A percentile compares a stretch with the other conserved stretches of the same genome.
Conservation (phyloP, 2,113 vertebrate species). For the Gadus macrocephalus region DNA sequence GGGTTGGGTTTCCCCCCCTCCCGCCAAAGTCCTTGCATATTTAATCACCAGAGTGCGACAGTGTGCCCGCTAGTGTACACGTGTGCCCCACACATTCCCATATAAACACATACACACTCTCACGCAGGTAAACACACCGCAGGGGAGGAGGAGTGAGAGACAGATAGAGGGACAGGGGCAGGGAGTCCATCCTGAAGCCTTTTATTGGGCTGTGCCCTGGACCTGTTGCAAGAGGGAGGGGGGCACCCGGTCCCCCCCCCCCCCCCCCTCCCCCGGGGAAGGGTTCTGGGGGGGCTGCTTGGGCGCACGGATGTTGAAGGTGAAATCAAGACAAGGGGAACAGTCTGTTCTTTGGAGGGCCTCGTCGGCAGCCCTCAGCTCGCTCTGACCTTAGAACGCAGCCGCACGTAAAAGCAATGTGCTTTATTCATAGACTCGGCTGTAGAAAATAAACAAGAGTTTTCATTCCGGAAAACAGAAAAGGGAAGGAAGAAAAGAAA, state of each 20-base stretch:
- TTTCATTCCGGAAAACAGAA: not conserved
- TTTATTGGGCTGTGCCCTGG: not conserved
- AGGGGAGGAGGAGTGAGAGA: too few relatives aligned
- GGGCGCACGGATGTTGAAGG: conserved; percentile 67
- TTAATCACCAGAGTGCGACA: conserved; percentile 60
- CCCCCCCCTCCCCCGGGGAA: conserved; percentile 55
- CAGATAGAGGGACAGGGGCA: not conserved
- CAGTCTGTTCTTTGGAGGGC: conserved; percentile 61
- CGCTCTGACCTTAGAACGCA: conserved; percentile 55
- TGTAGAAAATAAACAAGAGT: conserved; percentile 11
- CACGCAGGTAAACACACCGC: not conserved
- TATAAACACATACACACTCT: too few relatives aligned
- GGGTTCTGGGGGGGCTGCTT: conserved; percentile 63
- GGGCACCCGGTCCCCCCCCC: too few relatives aligned
- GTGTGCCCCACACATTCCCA: conserved; percentile 23
- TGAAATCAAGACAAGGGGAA: conserved; percentile 66
- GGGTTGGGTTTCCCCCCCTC: conserved; percentile 63
- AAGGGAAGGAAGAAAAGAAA: not conserved
- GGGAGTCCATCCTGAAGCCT: too few relatives aligned
- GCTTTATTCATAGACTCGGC: conserved; percentile 58
- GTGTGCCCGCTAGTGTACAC: conserved; percentile 30
- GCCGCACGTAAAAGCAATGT: conserved; percentile 22
- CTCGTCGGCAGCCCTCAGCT: conserved; percentile 38
- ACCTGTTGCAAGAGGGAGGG: too few relatives aligned
- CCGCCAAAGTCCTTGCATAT: conserved; percentile 64